Conservation (phyloP, 2,797 vertebrate species). For the Sternotherus odoratus region DNA sequence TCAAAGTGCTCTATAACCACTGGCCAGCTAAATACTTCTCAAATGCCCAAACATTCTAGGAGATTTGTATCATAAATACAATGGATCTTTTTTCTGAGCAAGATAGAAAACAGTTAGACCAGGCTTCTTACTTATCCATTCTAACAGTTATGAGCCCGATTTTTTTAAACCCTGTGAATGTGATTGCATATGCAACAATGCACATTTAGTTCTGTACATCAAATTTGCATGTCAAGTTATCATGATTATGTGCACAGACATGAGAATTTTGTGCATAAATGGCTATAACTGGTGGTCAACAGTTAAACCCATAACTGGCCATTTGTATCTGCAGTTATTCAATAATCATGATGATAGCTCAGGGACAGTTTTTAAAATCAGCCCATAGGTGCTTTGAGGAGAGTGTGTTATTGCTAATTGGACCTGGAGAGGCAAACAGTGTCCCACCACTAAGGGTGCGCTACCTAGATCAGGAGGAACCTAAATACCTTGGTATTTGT, state of each 20-base stretch:
- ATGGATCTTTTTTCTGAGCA: constrained; percentile 12
- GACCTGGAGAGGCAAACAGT: neutral
- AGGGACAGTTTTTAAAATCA: neutral
- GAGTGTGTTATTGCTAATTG: neutral
- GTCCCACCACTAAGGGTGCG: neutral
- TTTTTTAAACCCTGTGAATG: neutral
- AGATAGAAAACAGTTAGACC: constrained; percentile 30
- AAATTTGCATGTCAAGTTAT: neutral
- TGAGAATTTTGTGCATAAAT: neutral
- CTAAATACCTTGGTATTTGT: neutral
- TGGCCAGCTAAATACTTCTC: neutral
- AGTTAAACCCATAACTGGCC: neutral
- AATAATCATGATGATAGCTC: neutral
- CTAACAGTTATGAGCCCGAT: neutral
- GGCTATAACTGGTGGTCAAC: neutral
- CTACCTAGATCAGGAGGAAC: neutral
- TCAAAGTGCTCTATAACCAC: neutral
- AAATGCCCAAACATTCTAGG: neutral
- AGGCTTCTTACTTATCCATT: constrained; percentile 16
- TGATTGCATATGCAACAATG: neutral
- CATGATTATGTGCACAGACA: constrained; percentile 19
- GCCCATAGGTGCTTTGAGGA: neutral
- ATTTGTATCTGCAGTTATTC: neutral
- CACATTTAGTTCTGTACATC: neutral
- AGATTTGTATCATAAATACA: constrained; percentile 37